A percentile compares a stretch with the other conserved stretches of the same genome.
Conservation (phyloP, 2,797 vertebrate species). For the Lemur catta region DNA sequence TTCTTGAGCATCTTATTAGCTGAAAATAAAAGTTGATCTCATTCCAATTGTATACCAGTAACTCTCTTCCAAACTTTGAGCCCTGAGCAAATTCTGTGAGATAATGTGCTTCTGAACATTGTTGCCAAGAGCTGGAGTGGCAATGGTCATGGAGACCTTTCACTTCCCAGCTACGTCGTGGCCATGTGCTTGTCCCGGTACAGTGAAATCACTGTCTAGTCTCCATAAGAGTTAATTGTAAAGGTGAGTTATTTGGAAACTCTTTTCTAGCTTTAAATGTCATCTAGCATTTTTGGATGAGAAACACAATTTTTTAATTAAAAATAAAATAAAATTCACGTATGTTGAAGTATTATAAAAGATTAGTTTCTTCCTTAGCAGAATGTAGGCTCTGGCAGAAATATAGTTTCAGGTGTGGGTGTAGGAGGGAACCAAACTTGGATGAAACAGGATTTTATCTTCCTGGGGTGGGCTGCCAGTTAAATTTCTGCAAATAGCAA, state of each 20-base stretch:
- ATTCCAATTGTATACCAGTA: constrained; percentile 3
- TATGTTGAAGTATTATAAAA: constrained; percentile 81
- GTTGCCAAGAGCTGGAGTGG: not conserved
- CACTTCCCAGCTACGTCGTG: not conserved
- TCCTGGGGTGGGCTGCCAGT: constrained; percentile 80
- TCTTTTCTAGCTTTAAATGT: constrained; percentile 79
- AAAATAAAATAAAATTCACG: constrained; percentile 82
- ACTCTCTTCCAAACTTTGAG: not conserved
- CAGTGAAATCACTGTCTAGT: constrained; percentile 34
- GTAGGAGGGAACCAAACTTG: constrained; percentile 81
- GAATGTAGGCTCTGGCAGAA: constrained; percentile 80
- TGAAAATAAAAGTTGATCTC: constrained; percentile 18
- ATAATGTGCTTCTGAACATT: not conserved
- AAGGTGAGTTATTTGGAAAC: constrained; percentile 80
- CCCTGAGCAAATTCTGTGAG: not conserved
- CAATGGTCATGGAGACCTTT: not conserved
- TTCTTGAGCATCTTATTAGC: constrained; percentile 45
- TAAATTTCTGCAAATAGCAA: constrained; percentile 80
- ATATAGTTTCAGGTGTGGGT: constrained; percentile 81
- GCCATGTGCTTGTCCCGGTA: not conserved
- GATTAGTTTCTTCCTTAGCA: constrained; percentile 79
- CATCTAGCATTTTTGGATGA: constrained; percentile 80
- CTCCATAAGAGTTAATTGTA: constrained; percentile 77
- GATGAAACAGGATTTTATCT: constrained; percentile 77
- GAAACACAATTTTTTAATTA: constrained; percentile 79